Base-by-base conservation (phyloP, 2,113 vertebrate genomes). In the Nematolebias whitei region DNA sequence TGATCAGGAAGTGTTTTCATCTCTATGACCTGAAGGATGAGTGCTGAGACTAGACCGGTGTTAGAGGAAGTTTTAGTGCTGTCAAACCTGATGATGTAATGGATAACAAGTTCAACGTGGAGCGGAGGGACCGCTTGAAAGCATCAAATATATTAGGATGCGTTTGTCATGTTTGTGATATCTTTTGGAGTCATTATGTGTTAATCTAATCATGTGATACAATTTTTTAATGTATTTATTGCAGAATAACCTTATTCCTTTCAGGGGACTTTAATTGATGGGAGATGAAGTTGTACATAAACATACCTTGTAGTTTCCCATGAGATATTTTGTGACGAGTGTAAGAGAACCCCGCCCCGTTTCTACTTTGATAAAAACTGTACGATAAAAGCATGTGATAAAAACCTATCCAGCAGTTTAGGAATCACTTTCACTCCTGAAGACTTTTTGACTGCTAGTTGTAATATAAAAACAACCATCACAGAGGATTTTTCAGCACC, bases 111-210 rank as follows among this genome's bases (percentile, higher is more conserved):
- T 82, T 29, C 60, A 83, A 68, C 71, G 70, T 7, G 19, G 72
- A 83, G 71, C 68, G 51, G 64, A 14, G 69, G 71, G 82, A 68
- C 85, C 82, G 53, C 59, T 55, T 57, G 71, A 74, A 77, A 76
- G 83, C 79, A 26, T 88, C 49, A 38, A 74, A 45, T 45, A 80
- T 83, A 68, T 87, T 90, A 90, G 85, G 85, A 83, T 66, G 86
- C 90, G 80, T 83, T 84, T 84, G 87, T 90, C 83, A 82, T 84
- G 82, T 89, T 73, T 70, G 87, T 90, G 84, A 88, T 87, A 84
- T 74, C 71, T 73, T 90, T 84, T 63, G 79, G 68, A 89, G 72
- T 83, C 59, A 20, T 39, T 84, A 66, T 88, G 78, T 90, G 61
- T 86, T 79, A 41, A 81, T 76, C 24, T 90, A 89, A 79, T 69